These are phyloP conservation scores for Sycophaga agraensis DNA, from an alignment of 1,140 invertebrate species.

Conservation along the genomic window DNA sequence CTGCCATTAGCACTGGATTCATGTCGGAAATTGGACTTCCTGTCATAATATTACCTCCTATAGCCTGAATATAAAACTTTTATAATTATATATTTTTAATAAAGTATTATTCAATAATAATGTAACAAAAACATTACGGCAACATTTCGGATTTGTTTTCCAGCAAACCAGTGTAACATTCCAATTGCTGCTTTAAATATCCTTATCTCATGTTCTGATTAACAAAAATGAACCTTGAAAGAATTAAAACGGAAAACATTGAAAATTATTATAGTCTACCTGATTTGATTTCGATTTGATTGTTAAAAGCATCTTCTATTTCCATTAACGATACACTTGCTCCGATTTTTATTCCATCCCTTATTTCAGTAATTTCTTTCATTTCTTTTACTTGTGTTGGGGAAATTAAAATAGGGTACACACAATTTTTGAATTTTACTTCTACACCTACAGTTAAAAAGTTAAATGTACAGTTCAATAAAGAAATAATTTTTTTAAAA, in stretches of 20 bases:
- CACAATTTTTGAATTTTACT: conserved; percentile 84
- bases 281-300: conserved; percentile 62
- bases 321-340: conserved; percentile 77
- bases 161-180: conserved; percentile 93
- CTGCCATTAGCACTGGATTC: conserved; percentile 87
- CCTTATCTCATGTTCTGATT: conserved; percentile 66
- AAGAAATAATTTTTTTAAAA: background rate
- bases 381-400: conserved; percentile 75
- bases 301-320: conserved; percentile 65
- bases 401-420: conserved; percentile 81
- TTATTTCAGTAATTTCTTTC: conserved; percentile 58
- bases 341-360: conserved; percentile 71
- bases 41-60: conserved; percentile 94
- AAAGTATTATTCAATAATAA: background rate
- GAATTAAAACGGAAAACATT: background rate
- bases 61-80: conserved; percentile 53
- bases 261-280: conserved; percentile 39
- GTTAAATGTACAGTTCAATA: too few species aligned
- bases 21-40: conserved; percentile 95
- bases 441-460: conserved; percentile 75
- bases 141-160: conserved; percentile 88
- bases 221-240: conserved; percentile 7
- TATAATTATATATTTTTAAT: background rate
- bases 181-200: conserved; percentile 74
- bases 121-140: conserved; percentile 57